Conservation (phyloP, 2,888 invertebrate species). For the Heliconius ethilla region DNA sequence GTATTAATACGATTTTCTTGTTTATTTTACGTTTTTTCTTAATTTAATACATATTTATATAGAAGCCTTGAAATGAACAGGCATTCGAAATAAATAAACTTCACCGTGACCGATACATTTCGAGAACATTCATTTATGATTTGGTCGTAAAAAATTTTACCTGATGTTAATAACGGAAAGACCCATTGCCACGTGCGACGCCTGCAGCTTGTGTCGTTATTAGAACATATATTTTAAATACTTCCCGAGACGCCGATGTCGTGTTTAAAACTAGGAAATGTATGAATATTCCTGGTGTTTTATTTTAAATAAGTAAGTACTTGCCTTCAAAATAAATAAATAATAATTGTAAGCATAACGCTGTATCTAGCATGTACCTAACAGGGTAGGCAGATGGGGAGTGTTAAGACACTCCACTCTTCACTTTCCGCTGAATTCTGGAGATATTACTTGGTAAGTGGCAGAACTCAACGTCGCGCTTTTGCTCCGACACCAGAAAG, state of each 20-base stretch:
- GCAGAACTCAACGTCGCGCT: too few species aligned
- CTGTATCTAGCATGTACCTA: too few species aligned
- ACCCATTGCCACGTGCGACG: constrained; percentile 77
- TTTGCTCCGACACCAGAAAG: too few species aligned
- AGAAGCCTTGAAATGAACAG: background rate
- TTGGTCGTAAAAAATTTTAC: constrained; percentile 74
- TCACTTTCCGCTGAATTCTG: too few species aligned
- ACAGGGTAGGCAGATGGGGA: too few species aligned
- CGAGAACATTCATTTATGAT: constrained; percentile 69
- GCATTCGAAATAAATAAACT: constrained; percentile 47
- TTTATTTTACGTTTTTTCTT: background rate
- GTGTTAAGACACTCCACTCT: too few species aligned
- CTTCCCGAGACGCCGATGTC: constrained; percentile 35
- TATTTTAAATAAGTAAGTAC: background rate
- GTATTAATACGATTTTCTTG: too few species aligned
- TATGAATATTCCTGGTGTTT: background rate
- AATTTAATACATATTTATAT: background rate
- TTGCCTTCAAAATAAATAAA: background rate
- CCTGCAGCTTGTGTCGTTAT: constrained; percentile 62
- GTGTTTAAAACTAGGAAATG: constrained; percentile 26
- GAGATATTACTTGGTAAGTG: too few species aligned
- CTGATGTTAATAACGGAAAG: constrained; percentile 77
- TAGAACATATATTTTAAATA: constrained; percentile 39
- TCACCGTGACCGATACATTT: constrained; percentile 55
- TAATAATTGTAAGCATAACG: too few species aligned